Evolutionary conservation across 2,113 vertebrate genomes (phyloP).

Genomic region (Centrocercus urophasianus): DNA sequence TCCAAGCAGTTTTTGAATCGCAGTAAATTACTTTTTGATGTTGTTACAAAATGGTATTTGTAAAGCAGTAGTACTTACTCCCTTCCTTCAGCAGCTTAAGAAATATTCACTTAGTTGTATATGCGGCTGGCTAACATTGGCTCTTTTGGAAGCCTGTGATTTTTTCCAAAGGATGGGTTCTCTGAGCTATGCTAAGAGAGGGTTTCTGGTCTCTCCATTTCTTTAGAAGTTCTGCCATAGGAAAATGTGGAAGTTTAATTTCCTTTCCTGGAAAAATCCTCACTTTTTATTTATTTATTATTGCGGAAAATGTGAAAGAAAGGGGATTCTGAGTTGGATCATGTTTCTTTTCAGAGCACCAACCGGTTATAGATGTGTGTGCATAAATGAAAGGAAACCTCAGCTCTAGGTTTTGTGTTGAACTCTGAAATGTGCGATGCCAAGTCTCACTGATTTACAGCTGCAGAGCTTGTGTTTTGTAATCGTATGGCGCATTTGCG

Average conservation of each 20-base stretch:
- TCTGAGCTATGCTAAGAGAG: not conserved
- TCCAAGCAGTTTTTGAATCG: not conserved
- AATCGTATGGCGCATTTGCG: not conserved
- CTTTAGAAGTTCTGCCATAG: not conserved
- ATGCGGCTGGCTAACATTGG: not conserved
- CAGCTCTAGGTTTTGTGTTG: not conserved
- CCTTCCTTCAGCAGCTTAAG: not conserved
- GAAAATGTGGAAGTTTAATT: not conserved
- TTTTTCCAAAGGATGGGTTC: not conserved
- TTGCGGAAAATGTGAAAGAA: not conserved
- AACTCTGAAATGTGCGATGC: not conserved
- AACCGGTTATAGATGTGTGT: not conserved
- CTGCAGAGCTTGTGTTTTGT: not conserved
- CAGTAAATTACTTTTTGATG: not conserved
- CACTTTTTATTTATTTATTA: not conserved
- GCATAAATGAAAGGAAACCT: not conserved
- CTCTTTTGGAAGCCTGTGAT: not conserved
- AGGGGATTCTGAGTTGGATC: not conserved
- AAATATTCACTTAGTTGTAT: not conserved
- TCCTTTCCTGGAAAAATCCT: not conserved
- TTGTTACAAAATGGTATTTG: conserved; percentile 3
- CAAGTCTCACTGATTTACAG: not conserved
- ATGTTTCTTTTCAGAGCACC: not conserved
- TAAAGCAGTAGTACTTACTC: not conserved
- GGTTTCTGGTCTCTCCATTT: not conserved